These are phyloP conservation scores for Microchirus variegatus DNA, from an alignment of 2,797 vertebrate genomes.

Conservation along the genomic window DNA sequence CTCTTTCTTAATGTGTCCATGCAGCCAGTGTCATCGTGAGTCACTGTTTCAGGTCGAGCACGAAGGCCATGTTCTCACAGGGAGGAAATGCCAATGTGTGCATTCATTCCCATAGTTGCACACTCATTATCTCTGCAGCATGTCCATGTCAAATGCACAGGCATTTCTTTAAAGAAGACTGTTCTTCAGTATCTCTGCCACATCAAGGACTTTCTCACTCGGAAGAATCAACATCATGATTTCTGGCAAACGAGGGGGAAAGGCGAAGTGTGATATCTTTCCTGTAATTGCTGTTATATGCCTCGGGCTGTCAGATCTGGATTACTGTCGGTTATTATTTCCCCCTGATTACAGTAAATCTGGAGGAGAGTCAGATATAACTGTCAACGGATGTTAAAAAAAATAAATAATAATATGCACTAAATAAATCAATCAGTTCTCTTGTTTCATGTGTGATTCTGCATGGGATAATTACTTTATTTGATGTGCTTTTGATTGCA, in stretches of 20 bases:
- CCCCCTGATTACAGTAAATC: constrained; percentile 24
- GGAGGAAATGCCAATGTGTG: constrained; percentile 70
- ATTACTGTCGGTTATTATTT: constrained; percentile 22
- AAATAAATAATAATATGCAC: no score
- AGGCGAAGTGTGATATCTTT: background rate
- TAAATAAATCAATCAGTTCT: background rate
- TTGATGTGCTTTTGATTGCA: no score
- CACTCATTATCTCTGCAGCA: constrained; percentile 53
- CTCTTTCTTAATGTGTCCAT: background rate
- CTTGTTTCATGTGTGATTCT: no score
- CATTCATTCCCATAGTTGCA: constrained; percentile 49
- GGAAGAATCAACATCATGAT: constrained; percentile 25
- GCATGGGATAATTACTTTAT: no score
- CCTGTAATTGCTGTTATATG: constrained; percentile 24
- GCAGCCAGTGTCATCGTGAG: constrained; percentile 52
- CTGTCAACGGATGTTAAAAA: background rate
- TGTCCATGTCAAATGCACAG: constrained; percentile 30
- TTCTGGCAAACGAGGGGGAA: constrained; percentile 8
- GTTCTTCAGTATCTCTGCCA: constrained; percentile 13
- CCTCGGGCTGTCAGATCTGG: constrained; percentile 14
- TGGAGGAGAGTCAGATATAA: constrained; percentile 23
- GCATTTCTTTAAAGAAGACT: constrained; percentile 24
- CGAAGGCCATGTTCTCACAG: constrained; percentile 30
- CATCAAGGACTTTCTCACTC: constrained; percentile 29
- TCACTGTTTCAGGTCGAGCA: constrained; percentile 44